Evolutionary conservation across 2,888 invertebrate genomes (phyloP).

Genomic region (Kuschelorhynchus macadamiae): DNA sequence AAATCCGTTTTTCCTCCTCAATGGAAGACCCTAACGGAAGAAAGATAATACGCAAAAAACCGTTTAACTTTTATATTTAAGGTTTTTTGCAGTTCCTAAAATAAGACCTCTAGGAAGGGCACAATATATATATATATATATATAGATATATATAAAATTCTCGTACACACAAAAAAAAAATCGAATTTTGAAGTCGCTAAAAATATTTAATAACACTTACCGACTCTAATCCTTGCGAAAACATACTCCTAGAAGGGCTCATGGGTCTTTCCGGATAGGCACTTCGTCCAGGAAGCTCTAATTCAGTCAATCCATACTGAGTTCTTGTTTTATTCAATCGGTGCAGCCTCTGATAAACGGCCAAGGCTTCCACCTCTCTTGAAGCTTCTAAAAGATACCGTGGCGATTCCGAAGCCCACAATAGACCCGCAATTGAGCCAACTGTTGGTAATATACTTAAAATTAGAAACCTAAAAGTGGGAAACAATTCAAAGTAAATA

Average conservation of each 20-base stretch:
- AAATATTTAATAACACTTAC: constrained; percentile 54
- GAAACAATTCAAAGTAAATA: too few species aligned
- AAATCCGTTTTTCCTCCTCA: too few species aligned
- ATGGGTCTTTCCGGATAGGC: constrained; percentile 64
- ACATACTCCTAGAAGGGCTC: constrained; percentile 62
- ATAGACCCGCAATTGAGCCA: constrained; percentile 78
- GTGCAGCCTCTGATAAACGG: constrained; percentile 77
- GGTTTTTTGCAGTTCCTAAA: too few species aligned
- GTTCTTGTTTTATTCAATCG: constrained; percentile 65
- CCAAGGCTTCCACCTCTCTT: constrained; percentile 83
- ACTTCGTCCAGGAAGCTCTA: constrained; percentile 79
- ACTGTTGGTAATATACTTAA: constrained; percentile 80
- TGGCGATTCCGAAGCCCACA: constrained; percentile 84
- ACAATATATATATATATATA: too few species aligned
- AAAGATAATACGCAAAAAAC: too few species aligned
- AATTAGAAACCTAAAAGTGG: constrained; percentile 71
- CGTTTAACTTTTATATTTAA: too few species aligned
- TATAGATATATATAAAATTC: too few species aligned
- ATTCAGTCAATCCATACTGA: constrained; percentile 76
- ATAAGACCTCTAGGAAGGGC: too few species aligned
- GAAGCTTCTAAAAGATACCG: constrained; percentile 81
- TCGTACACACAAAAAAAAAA: too few species aligned
- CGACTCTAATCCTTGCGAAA: constrained; percentile 63
- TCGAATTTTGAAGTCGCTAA: too few species aligned
- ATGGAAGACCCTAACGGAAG: too few species aligned